A percentile compares a stretch with the other conserved stretches of the same genome.
phyloP scores from a whole-genome alignment of 2,797 vertebrate species.

The Falco rusticolus region DNA sequence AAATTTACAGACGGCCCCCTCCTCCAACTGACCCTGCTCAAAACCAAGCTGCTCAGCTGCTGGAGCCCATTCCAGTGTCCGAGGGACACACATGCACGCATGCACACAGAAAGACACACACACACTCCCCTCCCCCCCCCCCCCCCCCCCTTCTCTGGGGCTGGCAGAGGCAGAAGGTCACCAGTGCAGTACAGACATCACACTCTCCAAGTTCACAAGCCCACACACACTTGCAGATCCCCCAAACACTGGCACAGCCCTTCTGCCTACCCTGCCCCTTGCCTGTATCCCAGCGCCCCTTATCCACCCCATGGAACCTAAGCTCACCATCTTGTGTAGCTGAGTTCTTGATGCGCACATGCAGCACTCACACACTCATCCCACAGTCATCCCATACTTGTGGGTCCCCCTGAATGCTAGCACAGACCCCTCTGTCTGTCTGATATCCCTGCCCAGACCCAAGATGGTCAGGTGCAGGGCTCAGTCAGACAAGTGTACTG shows the following conservation, averaged over 20 bases:
- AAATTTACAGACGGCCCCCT: not conserved
- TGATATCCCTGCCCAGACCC: not conserved
- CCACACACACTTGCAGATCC: rapidly evolving
- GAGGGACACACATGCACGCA: too few species aligned
- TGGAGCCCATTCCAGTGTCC: not conserved
- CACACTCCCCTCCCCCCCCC: too few species aligned
- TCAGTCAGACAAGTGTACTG: not conserved
- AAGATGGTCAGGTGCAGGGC: not conserved
- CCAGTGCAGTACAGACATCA: not conserved
- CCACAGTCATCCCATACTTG: rapidly evolving
- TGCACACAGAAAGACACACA: not conserved
- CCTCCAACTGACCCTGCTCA: not conserved
- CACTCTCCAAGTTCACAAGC: not conserved
- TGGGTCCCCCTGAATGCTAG: rapidly evolving
- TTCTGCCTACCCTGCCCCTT: rapidly evolving
- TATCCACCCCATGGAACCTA: rapidly evolving
- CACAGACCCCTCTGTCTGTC: rapidly evolving
- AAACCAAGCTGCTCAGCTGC: too few species aligned
- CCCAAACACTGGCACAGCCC: rapidly evolving
- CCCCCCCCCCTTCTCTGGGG: not conserved
- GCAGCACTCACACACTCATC: not conserved
- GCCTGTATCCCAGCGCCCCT: rapidly evolving
- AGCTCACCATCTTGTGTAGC: rapidly evolving
- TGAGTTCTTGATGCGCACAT: rapidly evolving
- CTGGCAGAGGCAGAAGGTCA: not conserved